Evolutionary conservation across 2,113 vertebrate species (phyloP), one percentile per base, ranked within the genome.

Genomic region (Macquaria ambigua): DNA sequence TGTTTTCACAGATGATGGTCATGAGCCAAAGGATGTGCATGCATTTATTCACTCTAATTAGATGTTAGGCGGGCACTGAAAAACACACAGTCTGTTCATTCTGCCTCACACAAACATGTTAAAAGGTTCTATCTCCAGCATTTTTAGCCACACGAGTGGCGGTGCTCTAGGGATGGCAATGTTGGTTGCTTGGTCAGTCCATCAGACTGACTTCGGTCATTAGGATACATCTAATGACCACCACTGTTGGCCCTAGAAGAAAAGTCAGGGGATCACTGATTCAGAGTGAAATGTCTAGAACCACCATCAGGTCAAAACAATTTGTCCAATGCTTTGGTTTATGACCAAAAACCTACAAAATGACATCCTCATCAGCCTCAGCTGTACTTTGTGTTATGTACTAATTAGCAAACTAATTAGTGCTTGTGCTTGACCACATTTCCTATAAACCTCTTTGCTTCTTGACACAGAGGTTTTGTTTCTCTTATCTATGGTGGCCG

Each of bases 1-100:
- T 89, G 74, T 76, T 83, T 81, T 80, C 52, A 58, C 9, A 64
- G 77, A 48, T 56, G 68, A 50, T 41, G 23, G 39, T 31, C 61
- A 56, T 48, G 52, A 74, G 56, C 50, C 69, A 68, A 56, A 0
- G 61, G 56, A 71, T 1, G 15, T 28, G 58, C n/a, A 46, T 23
- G 58, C 81, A 75, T 82, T 69, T 10, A 74, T 68, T 66, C 46
- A 14, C 71, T 58, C 39, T 63, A 62, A 75, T 68, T 81, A 39
- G 81, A 61, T 50, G 21, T 72, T n/a, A 41, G n/a, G n/a, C 43
- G 52, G 43, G 31, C 64, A 50, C 1, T 68, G 46, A 52, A 62
- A 50, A 80, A 82, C 6, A 43, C 15, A 21, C 1, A 6, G 15
- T 18, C 9, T 48, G 15, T 37, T 53, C 43, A 43, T 41, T 55